phyloP scores from a whole-genome alignment of 2,797 vertebrate species.

The Rhadinocentrus ornatus region DNA sequence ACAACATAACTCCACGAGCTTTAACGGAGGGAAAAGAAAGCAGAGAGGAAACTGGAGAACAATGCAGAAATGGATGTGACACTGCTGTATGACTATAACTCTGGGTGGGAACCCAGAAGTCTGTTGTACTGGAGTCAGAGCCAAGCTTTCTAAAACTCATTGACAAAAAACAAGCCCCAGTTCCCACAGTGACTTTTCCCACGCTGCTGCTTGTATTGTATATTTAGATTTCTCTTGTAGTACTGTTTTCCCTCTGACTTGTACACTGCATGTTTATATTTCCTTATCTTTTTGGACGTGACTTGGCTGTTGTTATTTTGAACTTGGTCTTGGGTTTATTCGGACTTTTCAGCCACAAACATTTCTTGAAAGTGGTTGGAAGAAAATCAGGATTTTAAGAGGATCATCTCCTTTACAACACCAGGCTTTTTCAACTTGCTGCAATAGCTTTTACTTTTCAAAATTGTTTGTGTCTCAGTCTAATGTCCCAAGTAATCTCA shows the following conservation, averaged over 20 bases:
- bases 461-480: too few species aligned
- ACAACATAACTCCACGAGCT: conserved; percentile 63
- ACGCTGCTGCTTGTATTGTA: conserved; percentile 63
- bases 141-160: conserved; percentile 50
- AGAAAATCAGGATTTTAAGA: not conserved
- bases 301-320: conserved; percentile 44
- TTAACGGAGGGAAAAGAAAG: conserved; percentile 46
- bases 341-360: not conserved
- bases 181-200: conserved; percentile 80
- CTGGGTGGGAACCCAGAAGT: conserved; percentile 69
- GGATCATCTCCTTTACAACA: not conserved
- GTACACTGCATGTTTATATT: conserved; percentile 56
- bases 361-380: not conserved
- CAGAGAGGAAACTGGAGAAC: conserved; percentile 79
- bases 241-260: conserved; percentile 60
- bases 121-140: conserved; percentile 45
- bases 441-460: too few species aligned
- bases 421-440: not conserved
- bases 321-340: conserved; percentile 40
- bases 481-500: too few species aligned
- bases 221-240: conserved; percentile 71
- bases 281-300: conserved; percentile 66
- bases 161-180: conserved; percentile 65
- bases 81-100: conserved; percentile 32
- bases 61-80: conserved; percentile 77